Evolutionary conservation across 2,888 invertebrate species (phyloP).

Genomic region (Auanema sp.): DNA sequence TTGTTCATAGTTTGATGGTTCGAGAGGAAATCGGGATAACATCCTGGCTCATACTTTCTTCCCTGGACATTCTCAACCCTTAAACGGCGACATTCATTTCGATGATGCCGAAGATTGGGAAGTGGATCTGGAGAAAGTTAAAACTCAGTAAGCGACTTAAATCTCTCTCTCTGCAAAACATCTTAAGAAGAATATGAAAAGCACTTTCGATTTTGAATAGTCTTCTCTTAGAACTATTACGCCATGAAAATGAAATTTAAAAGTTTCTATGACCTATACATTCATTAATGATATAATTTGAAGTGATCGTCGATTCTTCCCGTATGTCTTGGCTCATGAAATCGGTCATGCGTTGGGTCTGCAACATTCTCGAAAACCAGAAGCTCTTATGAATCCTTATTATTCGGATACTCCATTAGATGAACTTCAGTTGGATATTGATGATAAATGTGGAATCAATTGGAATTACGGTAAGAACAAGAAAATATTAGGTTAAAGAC

Average conservation of each 20-base stretch:
- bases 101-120: slow-evolving; percentile 62
- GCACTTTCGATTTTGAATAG: too few relatives aligned
- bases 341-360: slow-evolving; percentile 63
- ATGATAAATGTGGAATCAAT: slow-evolving; percentile 64
- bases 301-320: slow-evolving; percentile 43
- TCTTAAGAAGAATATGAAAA: too few relatives aligned
- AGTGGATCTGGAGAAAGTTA: slow-evolving; percentile 23
- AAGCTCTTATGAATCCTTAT: slow-evolving; percentile 62
- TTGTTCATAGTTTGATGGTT: slow-evolving; percentile 54
- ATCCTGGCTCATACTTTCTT: slow-evolving; percentile 64
- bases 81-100: slow-evolving; percentile 64
- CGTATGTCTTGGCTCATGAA: slow-evolving; percentile 66
- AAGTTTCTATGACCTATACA: not conserved
- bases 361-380: slow-evolving; percentile 53
- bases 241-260: not conserved
- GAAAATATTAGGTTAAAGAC: not conserved
- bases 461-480: slow-evolving; percentile 60
- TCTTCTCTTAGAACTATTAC: not conserved
- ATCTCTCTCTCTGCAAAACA: not conserved
- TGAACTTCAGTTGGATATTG: slow-evolving; percentile 53
- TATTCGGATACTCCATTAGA: slow-evolving; percentile 55
- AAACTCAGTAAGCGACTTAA: slow-evolving; percentile 12
- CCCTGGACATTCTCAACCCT: slow-evolving; percentile 53
- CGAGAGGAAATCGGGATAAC: slow-evolving; percentile 45
- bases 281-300: not conserved